Evolutionary conservation across 2,113 vertebrate species (phyloP), one percentile per base, ranked within the genome.

Genomic region (Puma concolor): DNA sequence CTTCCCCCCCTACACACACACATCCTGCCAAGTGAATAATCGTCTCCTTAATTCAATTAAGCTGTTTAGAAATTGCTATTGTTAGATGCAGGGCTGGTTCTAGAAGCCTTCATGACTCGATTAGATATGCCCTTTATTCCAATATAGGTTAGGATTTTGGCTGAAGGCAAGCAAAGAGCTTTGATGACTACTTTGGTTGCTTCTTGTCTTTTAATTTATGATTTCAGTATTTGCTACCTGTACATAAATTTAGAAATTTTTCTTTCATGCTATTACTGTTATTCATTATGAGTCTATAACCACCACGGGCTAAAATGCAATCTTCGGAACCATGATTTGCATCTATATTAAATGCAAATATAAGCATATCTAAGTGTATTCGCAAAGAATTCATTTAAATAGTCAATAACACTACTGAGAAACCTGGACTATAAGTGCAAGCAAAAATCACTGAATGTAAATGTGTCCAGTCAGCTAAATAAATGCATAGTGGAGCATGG

Each of bases 11-110:
- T 95, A 36, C 84, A 16, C 74, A 31, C 38, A 48, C 76, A 19
- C 74, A 80, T 94, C 80, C 89, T 97, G 96, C 95, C 95, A 96
- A 97, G 90, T 90, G 79, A 97, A 96, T 94, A 95, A 97, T 95
- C 82, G 97, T 93, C 95, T 89, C 2, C 7, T 92, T 95, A 89
- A 96, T 97, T 97, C 97, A 98, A 89, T 98, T 98, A 98, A 97
- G 87, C 89, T 95, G 80, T 84, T 96, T 72, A 92, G 95, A 98
- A 97, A 91, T 64, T 19, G 38, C 63, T 96, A 88, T 82, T 88
- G 80, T 95, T 96, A 87, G 89, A 96, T 84, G 71, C 38, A 88
- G 54, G 71, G 36, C 83, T 95, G 57, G 13, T 77, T 94, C 82
- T 82, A 74, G 86, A 81, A 97, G 67, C 69, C 41, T 94, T 96